Conservation (phyloP, 2,888 invertebrate species). For the Lepidochrysops patricia region DNA sequence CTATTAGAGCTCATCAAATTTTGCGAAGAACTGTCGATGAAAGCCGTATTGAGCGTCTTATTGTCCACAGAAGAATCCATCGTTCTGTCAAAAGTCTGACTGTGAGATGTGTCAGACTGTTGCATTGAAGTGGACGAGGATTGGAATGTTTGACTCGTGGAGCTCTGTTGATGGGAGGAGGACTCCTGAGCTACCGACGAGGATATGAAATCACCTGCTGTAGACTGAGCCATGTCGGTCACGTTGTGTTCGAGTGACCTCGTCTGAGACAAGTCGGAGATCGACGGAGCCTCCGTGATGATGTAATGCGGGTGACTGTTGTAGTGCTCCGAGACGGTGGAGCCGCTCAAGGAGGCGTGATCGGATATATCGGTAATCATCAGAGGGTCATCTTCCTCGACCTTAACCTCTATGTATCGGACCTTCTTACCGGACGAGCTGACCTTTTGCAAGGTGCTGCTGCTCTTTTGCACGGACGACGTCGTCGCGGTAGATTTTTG, state of each 20-base stretch:
- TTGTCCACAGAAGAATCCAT: conserved; percentile 49
- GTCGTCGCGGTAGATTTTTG: conserved; percentile 60
- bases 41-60: conserved; percentile 61
- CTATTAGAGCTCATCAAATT: conserved; percentile 37
- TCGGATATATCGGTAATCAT: conserved; percentile 71
- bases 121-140: conserved; percentile 58
- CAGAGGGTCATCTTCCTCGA: conserved; percentile 69
- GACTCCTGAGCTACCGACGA: conserved; percentile 54
- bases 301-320: conserved; percentile 71
- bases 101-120: conserved; percentile 53
- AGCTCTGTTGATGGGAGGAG: conserved; percentile 57
- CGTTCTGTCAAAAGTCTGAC: conserved; percentile 54
- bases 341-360: conserved; percentile 62
- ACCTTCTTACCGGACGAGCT: conserved; percentile 66
- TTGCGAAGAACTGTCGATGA: conserved; percentile 46
- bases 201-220: conserved; percentile 60
- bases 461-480: conserved; percentile 56
- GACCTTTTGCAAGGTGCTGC: conserved; percentile 58
- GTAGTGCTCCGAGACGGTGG: conserved; percentile 64
- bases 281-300: conserved; percentile 68
- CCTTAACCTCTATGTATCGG: conserved; percentile 69
- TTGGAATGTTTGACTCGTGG: conserved; percentile 59
- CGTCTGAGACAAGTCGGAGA: conserved; percentile 60
- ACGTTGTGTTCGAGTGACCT: conserved; percentile 51
- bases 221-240: conserved; percentile 62